phyloP scores from a whole-genome alignment of 2,113 vertebrate genomes.

The Chascanopsetta lugubris region DNA sequence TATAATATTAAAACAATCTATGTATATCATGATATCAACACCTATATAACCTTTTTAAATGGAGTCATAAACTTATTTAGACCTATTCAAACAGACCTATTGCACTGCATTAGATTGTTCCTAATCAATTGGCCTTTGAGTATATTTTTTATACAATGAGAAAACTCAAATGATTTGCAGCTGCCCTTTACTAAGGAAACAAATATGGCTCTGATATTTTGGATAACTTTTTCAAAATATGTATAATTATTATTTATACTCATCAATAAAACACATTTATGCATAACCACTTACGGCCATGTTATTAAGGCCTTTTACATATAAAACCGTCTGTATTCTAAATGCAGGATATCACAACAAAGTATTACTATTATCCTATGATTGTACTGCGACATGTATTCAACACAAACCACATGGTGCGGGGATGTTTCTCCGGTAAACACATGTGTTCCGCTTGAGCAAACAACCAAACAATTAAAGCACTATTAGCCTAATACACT shows the following conservation, averaged over 20 bases:
- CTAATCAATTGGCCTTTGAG: too few relatives aligned
- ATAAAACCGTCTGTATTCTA: neutral
- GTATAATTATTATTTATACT: neutral
- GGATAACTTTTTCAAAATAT: neutral
- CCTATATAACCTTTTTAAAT: too few relatives aligned
- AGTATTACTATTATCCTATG: neutral
- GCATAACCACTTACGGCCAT: neutral
- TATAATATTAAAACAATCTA: too few relatives aligned
- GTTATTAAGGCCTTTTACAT: neutral
- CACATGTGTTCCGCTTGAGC: neutral
- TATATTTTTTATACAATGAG: too few relatives aligned
- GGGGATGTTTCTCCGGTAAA: neutral
- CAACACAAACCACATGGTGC: neutral
- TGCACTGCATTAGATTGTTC: too few relatives aligned
- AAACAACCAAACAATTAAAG: slow-evolving; percentile 4
- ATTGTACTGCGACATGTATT: neutral
- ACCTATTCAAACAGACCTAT: too few relatives aligned
- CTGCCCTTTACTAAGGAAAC: too few relatives aligned
- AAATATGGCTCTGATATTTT: too few relatives aligned
- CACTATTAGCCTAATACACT: neutral
- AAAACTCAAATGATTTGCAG: too few relatives aligned
- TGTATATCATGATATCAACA: too few relatives aligned
- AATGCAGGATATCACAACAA: neutral
- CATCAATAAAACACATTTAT: neutral
- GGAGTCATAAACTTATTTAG: too few relatives aligned